These are phyloP conservation scores for Euura saliciscinereae DNA, from an alignment of 1,140 invertebrate species.

Conservation along the genomic window DNA sequence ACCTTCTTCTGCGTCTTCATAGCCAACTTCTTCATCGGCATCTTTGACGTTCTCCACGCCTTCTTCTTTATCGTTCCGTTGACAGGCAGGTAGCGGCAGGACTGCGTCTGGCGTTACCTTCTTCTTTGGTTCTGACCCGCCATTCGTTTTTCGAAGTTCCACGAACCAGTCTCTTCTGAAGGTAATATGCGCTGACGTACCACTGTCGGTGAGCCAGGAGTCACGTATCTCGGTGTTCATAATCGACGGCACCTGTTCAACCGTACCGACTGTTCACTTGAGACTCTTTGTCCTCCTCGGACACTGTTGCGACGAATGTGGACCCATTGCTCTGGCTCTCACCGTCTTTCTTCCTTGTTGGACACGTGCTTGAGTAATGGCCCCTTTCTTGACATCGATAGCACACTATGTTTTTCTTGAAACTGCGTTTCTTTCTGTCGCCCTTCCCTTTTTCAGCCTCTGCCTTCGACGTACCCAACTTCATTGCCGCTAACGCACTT, in stretches of 20 bases:
- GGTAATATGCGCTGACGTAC: too few relatives aligned
- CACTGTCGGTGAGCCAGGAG: slow-evolving; percentile 32
- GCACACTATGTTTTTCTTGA: slow-evolving; percentile 10
- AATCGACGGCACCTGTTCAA: not conserved
- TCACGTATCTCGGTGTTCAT: slow-evolving; percentile 9
- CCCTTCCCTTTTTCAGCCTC: slow-evolving; percentile 10
- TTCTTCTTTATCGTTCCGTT: too few relatives aligned
- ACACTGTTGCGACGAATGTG: slow-evolving; percentile 17
- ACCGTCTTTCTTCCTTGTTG: slow-evolving; percentile 11
- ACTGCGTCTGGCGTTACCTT: not conserved
- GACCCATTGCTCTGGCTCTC: slow-evolving; percentile 9
- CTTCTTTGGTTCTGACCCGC: slow-evolving; percentile 2
- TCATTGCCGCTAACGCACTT: slow-evolving; percentile 13
- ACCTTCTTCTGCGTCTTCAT: slow-evolving; percentile 2
- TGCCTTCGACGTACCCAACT: slow-evolving; percentile 9
- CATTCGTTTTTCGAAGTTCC: slow-evolving; percentile 21
- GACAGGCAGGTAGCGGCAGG: not conserved
- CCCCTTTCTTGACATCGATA: slow-evolving; percentile 13
- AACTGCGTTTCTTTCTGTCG: slow-evolving; percentile 14
- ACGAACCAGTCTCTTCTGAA: slow-evolving; percentile 32
- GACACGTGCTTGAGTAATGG: slow-evolving; percentile 8
- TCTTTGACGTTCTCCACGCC: too few relatives aligned
- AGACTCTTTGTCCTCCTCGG: slow-evolving; percentile 17
- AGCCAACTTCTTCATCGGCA: too few relatives aligned
- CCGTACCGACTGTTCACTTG: slow-evolving; percentile 12